Base-by-base conservation (phyloP, 2,113 vertebrate genomes). In the Limanda limanda region DNA sequence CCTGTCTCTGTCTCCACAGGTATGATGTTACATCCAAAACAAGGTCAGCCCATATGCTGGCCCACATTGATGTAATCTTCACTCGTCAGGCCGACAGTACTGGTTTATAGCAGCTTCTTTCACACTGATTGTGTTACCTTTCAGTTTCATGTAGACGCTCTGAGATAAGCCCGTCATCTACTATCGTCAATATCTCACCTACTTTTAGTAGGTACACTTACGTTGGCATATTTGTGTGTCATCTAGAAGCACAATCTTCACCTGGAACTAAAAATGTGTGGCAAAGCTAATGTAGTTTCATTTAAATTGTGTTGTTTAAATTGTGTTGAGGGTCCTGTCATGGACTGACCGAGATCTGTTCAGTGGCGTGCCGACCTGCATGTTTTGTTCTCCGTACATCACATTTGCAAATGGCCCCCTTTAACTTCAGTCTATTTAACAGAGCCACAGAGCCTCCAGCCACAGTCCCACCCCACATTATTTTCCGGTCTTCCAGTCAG, bases 21-120 rank as follows among this genome's bases (percentile, higher is more conserved):
- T 86, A 70, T 90, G 68, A 71, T 57, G 67, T 91, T 92, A 75
- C 90, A 88, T 1, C 40, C 72, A 78, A 42, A 94, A 91, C 74
- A 77, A 89, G 91, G 90, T 91, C 92, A 90, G 83, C 63, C 47
- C 72, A 79, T 83, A 76, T 73, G 68, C 70, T 91, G 89, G 69
- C 87, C 90, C 74, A 86, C 71, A 88, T 85, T 61, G 69, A 88
- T 81, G 82, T 83, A 89, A 87, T 82, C 71, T 55, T 57, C 20
- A 10, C 54, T 70, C 0, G 66, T 57, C 59, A 52, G 77, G 72
- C 85, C 70, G 85, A 89, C 72, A 60, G 57, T 35, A 14, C 23
- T 17, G 69, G 69, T 86, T 91, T 89, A 82, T 86, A 64, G 80
- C 37, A 4, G 20, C 64, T 65, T 71, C 27, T 47, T 76, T 71